Evolutionary conservation across 2,888 invertebrate species (phyloP), one percentile per base, ranked within the genome.

Genomic region (Mythimna lalbum): DNA sequence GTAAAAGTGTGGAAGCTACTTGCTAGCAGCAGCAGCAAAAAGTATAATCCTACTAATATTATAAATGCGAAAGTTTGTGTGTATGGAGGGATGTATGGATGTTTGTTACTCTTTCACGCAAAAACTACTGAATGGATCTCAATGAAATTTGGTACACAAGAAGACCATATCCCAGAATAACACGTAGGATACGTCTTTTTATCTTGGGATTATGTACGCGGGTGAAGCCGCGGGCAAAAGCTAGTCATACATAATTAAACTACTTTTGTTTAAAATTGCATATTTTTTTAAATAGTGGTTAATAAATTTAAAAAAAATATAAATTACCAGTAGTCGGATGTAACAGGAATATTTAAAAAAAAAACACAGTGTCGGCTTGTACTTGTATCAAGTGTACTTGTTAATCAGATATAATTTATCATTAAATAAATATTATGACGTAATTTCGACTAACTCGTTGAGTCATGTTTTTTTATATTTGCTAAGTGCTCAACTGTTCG

Each of bases 381-480:
- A 57, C 68, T n/a, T 53, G 43, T 36, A 36, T 68, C 27, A 68
- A 57, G 69, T 78, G 63, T 80, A 79, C 68, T 78, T 82, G 83
- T 83, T 89, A 88, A 91, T 91, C 89, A 83, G 87, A 86, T 86
- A 86, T 86, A 86, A 88, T 88, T 89, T 89, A 91, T 91, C 90
- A 86, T 90, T 87, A 89, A 88, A 88, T 90, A 91, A 88, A 91
- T 85, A 85, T 73, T 77, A 76, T 82, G 80, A 83, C 81, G 83
- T 84, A 67, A 80, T 84, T 85, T 75, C 63, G 67, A 69, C 57
- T 77, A 72, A 75, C 57, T 72, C 2, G 75, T 79, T 84, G 81
- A 83, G 68, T 81, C 85, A 83, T 76, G 75, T 61, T 62, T 79
- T 82, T 85, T 82, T 80, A 55, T 81, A 69, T 84, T 85, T 79